Evolutionary conservation across 2,888 invertebrate genomes (phyloP), one percentile per base, ranked within the genome.

Genomic region (Pegoplata infirma): DNA sequence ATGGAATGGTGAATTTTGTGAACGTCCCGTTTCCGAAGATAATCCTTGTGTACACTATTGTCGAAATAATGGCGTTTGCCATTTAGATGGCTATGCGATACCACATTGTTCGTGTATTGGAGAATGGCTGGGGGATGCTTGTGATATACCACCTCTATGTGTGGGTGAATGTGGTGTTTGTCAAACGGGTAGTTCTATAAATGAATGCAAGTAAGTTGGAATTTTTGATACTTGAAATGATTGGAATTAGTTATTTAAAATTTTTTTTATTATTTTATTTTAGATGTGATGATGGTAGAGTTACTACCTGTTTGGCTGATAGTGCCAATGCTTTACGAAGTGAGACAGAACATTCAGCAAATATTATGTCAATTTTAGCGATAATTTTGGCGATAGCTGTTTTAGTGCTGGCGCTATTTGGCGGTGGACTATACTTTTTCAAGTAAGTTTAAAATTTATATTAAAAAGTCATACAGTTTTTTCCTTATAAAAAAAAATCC

Each of bases 41-140:
- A 92, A 93, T 90, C 92, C 92, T 0, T 94, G 94, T 88, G 86
- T 87, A 8, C 89, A 89, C 40, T 89, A 89, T 75, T 93, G 93
- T 82, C 86, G 90, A 79, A 92, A 93, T 81, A 90, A 90, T 56
- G 93, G 92, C 0, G 89, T 92, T 68, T 95, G 95, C 85, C 88
- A 91, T 21, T 87, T 92, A 76, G 90, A 91, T 76, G 90, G 89
- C 53, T 90, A 90, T 63, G 86, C 88, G 3, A 84, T 89, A 69
- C 91, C 92, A 0, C 87, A 88, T 19, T 93, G 93, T 86, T 88
- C 89, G 80, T 93, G 93, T 83, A 86, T 90, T n/a, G 89, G 90
- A 8, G 91, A 91, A 28, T 93, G 92, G 91, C 88, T 90, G 25
- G 94, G 93, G 0, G 84, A 86, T 25, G 88, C 86, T 32, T 94